Evolutionary conservation across 2,888 invertebrate species (phyloP).

Genomic region (Molanna angustata): DNA sequence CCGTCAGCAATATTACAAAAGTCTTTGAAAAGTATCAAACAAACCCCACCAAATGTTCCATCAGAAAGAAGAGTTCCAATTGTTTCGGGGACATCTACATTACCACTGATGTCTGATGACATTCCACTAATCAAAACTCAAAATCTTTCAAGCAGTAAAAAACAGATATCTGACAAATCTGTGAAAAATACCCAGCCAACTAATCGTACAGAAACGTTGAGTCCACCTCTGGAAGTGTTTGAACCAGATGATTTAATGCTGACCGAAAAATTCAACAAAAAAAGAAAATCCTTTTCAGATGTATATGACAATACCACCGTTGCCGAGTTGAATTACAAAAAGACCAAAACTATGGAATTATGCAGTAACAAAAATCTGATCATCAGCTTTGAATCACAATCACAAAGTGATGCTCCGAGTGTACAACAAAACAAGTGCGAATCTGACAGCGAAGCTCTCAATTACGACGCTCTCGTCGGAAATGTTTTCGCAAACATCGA

Average conservation of each 20-base stretch:
- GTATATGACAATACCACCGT: neutral
- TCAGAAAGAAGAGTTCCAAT: no score
- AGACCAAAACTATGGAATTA: neutral
- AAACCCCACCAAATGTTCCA: no score
- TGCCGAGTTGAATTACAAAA: constrained; percentile 1
- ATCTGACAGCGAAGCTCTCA: constrained; percentile 32
- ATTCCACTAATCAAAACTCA: no score
- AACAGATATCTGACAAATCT: neutral
- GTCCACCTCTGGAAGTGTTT: constrained; percentile 4
- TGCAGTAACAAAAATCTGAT: neutral
- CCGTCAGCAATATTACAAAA: no score
- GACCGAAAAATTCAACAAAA: constrained; percentile 1
- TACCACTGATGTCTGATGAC: no score
- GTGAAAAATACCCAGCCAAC: neutral
- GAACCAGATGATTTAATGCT: neutral
- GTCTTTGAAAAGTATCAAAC: no score
- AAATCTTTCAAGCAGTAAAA: neutral
- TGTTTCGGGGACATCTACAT: no score
- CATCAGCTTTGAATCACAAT: constrained; percentile 6
- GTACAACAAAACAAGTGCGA: neutral
- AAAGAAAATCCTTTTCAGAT: constrained; percentile 8
- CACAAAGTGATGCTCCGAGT: no score
- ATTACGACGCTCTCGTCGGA: constrained; percentile 46
- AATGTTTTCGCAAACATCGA: constrained; percentile 49
- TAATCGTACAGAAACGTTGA: neutral